Conservation (phyloP, 2,888 invertebrate genomes). For the Campopleginae sp. region DNA sequence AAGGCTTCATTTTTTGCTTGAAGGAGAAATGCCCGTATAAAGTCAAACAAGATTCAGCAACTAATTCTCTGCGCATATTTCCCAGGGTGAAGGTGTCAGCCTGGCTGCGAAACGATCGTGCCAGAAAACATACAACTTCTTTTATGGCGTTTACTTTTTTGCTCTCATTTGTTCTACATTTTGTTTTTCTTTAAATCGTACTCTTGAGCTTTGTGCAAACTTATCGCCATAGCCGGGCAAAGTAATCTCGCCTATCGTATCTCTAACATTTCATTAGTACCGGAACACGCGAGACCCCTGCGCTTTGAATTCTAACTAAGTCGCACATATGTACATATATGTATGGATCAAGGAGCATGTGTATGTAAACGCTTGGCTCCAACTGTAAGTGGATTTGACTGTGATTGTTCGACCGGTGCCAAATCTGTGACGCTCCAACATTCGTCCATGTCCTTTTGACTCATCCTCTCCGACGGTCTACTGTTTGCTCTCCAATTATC, state of each 20-base stretch:
- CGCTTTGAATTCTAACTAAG: conserved; percentile 59
- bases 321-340: not conserved
- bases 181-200: conserved; percentile 4
- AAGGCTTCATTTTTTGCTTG: not conserved
- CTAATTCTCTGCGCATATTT: conserved; percentile 20
- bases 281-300: conserved; percentile 41
- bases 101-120: not conserved
- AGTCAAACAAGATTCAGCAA: conserved; percentile 9
- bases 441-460: conserved; percentile 38
- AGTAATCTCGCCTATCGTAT: conserved; percentile 38
- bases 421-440: conserved; percentile 65
- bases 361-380: conserved; percentile 47
- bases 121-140: conserved; percentile 21
- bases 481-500: conserved; percentile 73
- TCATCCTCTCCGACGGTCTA: conserved; percentile 50
- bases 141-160: conserved; percentile 20
- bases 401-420: conserved; percentile 70
- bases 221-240: conserved; percentile 43
- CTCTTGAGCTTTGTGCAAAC: conserved; percentile 33
- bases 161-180: conserved; percentile 5
- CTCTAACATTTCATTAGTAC: conserved; percentile 65
- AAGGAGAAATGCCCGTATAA: not conserved
- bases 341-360: not conserved
- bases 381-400: conserved; percentile 70
- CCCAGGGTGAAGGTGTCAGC: conserved; percentile 1